Conservation (phyloP, 2,888 invertebrate genomes). For the Chrysina gloriosa region DNA sequence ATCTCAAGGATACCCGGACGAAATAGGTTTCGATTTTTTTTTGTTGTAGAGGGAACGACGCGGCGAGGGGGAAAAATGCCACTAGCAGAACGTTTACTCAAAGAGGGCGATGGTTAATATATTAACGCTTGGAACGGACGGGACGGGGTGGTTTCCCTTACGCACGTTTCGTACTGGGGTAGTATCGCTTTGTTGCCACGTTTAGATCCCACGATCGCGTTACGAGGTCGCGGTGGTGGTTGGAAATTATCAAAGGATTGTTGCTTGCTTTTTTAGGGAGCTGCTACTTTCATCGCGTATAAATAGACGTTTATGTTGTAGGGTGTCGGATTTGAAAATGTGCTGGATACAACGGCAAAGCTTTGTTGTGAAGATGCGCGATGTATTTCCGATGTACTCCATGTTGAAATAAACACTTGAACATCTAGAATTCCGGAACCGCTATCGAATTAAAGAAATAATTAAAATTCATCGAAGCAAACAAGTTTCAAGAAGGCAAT, state of each 20-base stretch:
- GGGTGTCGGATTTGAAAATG: too few relatives aligned
- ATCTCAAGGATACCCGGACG: conserved; percentile 20
- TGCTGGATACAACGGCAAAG: too few relatives aligned
- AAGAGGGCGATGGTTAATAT: conserved; percentile 37
- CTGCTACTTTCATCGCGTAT: background rate
- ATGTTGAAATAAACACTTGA: too few relatives aligned
- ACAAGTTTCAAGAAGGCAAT: too few relatives aligned
- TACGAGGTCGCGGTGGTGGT: background rate
- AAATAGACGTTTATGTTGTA: too few relatives aligned
- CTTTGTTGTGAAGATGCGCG: too few relatives aligned
- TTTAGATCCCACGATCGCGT: conserved; percentile 17
- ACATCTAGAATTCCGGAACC: too few relatives aligned
- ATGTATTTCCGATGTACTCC: too few relatives aligned
- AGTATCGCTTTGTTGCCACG: conserved; percentile 32
- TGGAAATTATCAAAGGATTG: conserved; percentile 7
- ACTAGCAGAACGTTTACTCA: conserved; percentile 28
- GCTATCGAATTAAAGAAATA: too few relatives aligned
- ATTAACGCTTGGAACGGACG: conserved; percentile 39
- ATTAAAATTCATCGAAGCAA: too few relatives aligned
- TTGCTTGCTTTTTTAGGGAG: conserved; percentile 3
- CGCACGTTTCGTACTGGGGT: conserved; percentile 15
- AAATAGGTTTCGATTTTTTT: conserved; percentile 24
- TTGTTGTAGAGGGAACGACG: background rate
- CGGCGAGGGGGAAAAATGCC: conserved; percentile 8
- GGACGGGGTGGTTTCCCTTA: conserved; percentile 34